A percentile compares a stretch with the other conserved stretches of the same genome.
phyloP scores from a whole-genome alignment of 2,888 invertebrate genomes.

The Pilophorus perplexus region DNA sequence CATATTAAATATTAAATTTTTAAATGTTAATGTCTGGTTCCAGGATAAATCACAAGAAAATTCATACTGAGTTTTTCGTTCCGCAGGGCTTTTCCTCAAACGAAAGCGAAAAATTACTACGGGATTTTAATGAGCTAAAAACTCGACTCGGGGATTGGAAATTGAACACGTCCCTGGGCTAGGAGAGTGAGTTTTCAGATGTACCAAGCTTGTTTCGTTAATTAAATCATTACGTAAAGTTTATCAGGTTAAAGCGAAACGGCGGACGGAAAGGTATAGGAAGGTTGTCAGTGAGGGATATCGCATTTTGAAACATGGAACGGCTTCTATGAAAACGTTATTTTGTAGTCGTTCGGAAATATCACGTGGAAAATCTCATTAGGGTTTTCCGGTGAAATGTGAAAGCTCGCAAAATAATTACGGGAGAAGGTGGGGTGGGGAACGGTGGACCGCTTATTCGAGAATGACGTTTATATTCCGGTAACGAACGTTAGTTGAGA shows the following conservation, averaged over 20 bases:
- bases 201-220: conserved; percentile 11
- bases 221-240: conserved; percentile 17
- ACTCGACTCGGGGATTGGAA: too few relatives aligned
- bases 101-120: too few relatives aligned
- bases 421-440: too few relatives aligned
- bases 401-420: conserved; percentile 30
- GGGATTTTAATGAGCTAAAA: too few relatives aligned
- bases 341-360: conserved; percentile 27
- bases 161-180: neutral
- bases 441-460: conserved; percentile 24
- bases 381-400: conserved; percentile 30
- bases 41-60: too few relatives aligned
- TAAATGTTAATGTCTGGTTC: too few relatives aligned
- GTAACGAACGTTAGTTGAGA: conserved; percentile 32
- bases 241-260: neutral
- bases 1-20: too few relatives aligned
- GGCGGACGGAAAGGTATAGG: neutral
- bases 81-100: too few relatives aligned
- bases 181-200: too few relatives aligned
- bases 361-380: conserved; percentile 31
- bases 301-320: conserved; percentile 17
- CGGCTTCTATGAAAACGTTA: conserved; percentile 32
- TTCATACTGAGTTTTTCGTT: too few relatives aligned
- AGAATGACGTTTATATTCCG: conserved; percentile 26
- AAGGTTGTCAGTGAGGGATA: neutral